A percentile compares a stretch with the other conserved stretches of the same genome.
Conservation (phyloP, 2,797 vertebrate species). For the Crypturellus tataupa region DNA sequence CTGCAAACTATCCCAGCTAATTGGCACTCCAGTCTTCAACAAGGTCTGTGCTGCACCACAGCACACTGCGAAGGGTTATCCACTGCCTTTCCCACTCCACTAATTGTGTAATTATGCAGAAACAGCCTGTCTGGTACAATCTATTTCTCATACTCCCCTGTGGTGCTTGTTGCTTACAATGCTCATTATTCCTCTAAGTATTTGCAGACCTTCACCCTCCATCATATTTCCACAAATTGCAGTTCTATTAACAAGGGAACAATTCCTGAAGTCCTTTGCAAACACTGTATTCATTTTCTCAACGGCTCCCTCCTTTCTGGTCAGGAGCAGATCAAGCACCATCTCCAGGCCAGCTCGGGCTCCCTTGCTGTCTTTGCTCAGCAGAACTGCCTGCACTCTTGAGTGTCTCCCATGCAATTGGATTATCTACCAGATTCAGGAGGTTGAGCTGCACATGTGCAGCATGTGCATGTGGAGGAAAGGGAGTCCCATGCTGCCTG, state of each 20-base stretch:
- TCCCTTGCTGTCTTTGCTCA: neutral
- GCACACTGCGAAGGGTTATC: conserved; percentile 65
- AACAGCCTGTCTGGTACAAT: conserved; percentile 71
- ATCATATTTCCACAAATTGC: conserved; percentile 74
- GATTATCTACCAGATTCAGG: neutral
- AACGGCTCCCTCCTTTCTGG: conserved; percentile 51
- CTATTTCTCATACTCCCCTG: conserved; percentile 72
- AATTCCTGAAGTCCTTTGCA: conserved; percentile 71
- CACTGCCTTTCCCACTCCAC: conserved; percentile 52
- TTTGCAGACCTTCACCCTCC: conserved; percentile 74
- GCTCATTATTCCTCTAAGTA: conserved; percentile 75
- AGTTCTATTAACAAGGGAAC: conserved; percentile 69
- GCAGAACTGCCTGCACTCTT: conserved; percentile 1
- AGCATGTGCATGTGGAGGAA: accelerated
- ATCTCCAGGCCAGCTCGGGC: conserved; percentile 12
- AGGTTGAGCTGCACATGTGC: neutral
- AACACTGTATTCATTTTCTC: conserved; percentile 62
- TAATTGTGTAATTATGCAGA: conserved; percentile 76
- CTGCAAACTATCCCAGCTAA: neutral
- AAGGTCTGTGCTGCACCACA: neutral
- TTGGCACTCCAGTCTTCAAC: neutral
- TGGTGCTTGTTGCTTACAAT: conserved; percentile 75
- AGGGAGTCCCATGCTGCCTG: accelerated
- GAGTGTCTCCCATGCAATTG: neutral
- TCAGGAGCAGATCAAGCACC: neutral